Conservation (phyloP, 1,140 invertebrate genomes). For the Uloborus diversus region DNA sequence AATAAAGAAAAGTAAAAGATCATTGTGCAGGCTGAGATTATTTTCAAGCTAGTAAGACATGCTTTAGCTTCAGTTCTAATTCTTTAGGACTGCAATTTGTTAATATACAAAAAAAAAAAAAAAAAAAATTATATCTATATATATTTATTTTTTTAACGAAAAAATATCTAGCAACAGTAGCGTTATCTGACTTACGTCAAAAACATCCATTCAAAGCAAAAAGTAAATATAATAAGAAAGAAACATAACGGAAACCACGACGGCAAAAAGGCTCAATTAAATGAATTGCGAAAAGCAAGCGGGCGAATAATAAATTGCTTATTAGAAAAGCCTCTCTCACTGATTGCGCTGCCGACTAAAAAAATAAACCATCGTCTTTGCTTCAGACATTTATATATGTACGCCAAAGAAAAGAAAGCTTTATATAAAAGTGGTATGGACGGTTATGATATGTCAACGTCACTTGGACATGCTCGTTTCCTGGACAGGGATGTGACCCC, state of each 20-base stretch:
- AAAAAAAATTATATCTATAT: too few relatives aligned
- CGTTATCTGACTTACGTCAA: too few relatives aligned
- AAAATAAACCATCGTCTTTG: neutral
- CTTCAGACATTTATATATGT: neutral
- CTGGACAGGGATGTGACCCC: conserved; percentile 8
- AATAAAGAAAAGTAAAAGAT: too few relatives aligned
- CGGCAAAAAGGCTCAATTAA: neutral
- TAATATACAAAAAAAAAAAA: too few relatives aligned
- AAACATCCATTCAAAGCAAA: too few relatives aligned
- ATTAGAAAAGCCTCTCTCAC: conserved; percentile 25
- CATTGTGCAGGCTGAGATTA: too few relatives aligned
- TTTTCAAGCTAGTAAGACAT: too few relatives aligned
- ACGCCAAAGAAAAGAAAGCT: conserved; percentile 4
- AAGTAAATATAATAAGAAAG: neutral
- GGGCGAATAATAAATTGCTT: conserved; percentile 48
- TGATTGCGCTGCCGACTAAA: conserved; percentile 11
- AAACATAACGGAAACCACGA: neutral
- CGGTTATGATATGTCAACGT: conserved; percentile 48
- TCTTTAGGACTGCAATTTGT: too few relatives aligned
- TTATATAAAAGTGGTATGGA: conserved; percentile 38
- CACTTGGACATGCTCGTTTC: conserved; percentile 1
- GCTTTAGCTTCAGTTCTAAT: too few relatives aligned
- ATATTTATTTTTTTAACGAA: too few relatives aligned
- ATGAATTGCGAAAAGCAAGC: conserved; percentile 3
- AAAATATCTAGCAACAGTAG: too few relatives aligned